Conservation (phyloP, 2,113 vertebrate genomes). For the Monopterus albus region DNA sequence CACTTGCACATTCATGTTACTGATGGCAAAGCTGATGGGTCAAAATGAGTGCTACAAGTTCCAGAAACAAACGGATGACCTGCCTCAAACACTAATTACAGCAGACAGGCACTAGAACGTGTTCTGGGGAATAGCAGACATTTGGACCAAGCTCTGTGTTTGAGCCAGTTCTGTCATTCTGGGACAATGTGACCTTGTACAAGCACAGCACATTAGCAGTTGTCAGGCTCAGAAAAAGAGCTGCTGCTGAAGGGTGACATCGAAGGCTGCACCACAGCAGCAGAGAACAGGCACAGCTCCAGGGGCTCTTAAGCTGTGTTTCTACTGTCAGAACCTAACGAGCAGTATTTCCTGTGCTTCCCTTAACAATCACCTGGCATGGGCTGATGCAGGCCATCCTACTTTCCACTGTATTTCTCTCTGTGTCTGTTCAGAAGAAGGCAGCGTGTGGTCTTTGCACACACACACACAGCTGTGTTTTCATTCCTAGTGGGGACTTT, state of each 20-base stretch:
- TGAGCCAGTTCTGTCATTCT: conserved; percentile 45
- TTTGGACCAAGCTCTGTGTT: conserved; percentile 37
- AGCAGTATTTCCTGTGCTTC: too few species aligned
- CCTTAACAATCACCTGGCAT: too few species aligned
- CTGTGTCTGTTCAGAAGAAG: too few species aligned
- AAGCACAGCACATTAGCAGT: conserved; percentile 46
- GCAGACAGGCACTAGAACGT: conserved; percentile 56
- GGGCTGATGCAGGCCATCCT: too few species aligned
- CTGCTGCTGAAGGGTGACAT: conserved; percentile 8
- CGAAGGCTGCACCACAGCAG: conserved; percentile 17
- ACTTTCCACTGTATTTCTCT: too few species aligned
- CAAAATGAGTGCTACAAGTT: conserved; percentile 77
- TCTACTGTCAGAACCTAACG: too few species aligned
- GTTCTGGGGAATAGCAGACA: conserved; percentile 51
- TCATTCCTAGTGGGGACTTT: too few species aligned
- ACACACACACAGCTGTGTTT: too few species aligned
- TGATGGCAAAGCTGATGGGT: conserved; percentile 69
- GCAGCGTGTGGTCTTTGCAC: too few species aligned
- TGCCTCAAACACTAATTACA: conserved; percentile 61
- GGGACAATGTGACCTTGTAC: conserved; percentile 61
- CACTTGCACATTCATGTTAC: conserved; percentile 70
- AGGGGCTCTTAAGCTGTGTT: too few species aligned
- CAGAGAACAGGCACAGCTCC: conserved; percentile 14
- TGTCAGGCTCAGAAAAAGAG: conserved; percentile 32
- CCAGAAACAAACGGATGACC: conserved; percentile 61